phyloP scores from a whole-genome alignment of 35 echinoderm and acorn worm species.

The Acanthaster planci region DNA sequence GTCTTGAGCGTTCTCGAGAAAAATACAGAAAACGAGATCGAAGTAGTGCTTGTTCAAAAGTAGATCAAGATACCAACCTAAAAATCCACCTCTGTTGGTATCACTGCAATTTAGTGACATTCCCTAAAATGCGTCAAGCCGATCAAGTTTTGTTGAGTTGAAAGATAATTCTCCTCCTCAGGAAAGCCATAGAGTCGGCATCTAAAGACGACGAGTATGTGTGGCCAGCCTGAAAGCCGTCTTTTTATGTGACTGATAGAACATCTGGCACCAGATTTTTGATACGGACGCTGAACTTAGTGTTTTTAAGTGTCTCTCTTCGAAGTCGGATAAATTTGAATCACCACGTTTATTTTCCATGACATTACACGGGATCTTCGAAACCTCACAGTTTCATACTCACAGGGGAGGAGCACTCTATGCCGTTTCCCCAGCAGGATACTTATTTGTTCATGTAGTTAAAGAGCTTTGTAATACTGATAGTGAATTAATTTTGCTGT shows the following conservation, averaged over 20 bases:
- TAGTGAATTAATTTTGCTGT: too few relatives aligned
- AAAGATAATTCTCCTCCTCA: background rate
- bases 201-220: background rate
- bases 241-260: constrained; percentile 27
- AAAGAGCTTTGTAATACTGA: too few relatives aligned
- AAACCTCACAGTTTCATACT: too few relatives aligned
- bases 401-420: too few relatives aligned
- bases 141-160: background rate
- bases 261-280: constrained; percentile 25
- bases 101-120: constrained; percentile 30
- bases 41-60: background rate
- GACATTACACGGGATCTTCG: too few relatives aligned
- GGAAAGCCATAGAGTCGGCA: constrained; percentile 3
- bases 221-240: background rate
- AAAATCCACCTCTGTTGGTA: constrained; percentile 42
- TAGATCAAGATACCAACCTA: background rate
- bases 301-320: background rate
- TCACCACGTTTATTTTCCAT: too few relatives aligned
- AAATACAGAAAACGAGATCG: background rate
- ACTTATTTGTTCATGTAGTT: too few relatives aligned
- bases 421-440: too few relatives aligned
- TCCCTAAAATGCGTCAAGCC: constrained; percentile 30
- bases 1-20: background rate
- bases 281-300: constrained; percentile 28
- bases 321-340: background rate